Evolutionary conservation across 1,140 invertebrate species (phyloP).

Genomic region (Marisa cornuarietis): DNA sequence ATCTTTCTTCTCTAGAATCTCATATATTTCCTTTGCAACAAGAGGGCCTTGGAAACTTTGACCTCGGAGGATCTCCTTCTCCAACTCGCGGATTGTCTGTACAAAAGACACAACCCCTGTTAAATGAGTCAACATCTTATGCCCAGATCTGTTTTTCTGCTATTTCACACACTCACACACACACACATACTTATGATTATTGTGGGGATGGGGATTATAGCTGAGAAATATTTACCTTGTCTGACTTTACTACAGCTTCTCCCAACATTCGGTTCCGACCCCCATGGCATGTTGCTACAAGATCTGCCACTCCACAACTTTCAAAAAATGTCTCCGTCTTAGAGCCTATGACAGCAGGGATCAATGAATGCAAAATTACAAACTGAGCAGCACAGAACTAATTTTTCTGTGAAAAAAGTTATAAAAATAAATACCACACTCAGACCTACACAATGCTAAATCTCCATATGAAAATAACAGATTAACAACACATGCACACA

Average conservation of each 20-base stretch:
- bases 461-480: neutral
- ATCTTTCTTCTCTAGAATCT: constrained; percentile 82
- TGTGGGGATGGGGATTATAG: neutral
- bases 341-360: neutral
- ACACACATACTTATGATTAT: neutral
- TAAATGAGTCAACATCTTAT: neutral
- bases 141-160: neutral
- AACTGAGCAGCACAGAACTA: neutral
- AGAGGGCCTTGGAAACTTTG: constrained; percentile 98
- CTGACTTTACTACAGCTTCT: constrained; percentile 87
- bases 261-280: constrained; percentile 94
- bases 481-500: neutral
- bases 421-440: neutral
- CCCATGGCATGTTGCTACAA: constrained; percentile 98
- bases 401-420: neutral
- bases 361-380: too few species aligned
- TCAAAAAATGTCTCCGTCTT: constrained; percentile 82
- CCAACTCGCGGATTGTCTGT: constrained; percentile 85
- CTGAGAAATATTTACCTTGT: constrained; percentile 73
- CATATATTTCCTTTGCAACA: constrained; percentile 95
- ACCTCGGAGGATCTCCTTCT: constrained; percentile 95
- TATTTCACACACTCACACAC: neutral
- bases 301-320: constrained; percentile 98
- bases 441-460: neutral
- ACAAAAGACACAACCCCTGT: neutral